Conservation (phyloP, 2,797 vertebrate genomes). For the Enteromius afrohamiltoni region DNA sequence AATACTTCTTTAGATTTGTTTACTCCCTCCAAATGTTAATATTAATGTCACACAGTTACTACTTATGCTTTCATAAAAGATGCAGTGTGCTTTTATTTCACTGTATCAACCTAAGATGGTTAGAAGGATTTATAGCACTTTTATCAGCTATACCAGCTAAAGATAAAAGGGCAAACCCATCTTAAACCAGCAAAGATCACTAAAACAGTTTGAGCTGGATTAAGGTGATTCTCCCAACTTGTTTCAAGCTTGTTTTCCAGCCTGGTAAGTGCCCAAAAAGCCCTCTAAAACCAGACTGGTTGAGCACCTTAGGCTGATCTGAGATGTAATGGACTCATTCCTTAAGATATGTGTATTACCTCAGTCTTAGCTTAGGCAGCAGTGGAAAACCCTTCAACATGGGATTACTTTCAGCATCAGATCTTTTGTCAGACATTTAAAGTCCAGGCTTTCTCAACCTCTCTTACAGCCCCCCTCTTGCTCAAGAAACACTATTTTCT, state of each 20-base stretch:
- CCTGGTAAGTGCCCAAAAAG: not conserved
- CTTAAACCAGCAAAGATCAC: not conserved
- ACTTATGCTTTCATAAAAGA: not conserved
- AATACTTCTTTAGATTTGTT: not conserved
- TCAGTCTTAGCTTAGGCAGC: slow-evolving; percentile 35
- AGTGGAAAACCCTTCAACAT: slow-evolving; percentile 47
- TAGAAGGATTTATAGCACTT: not conserved
- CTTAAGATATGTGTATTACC: slow-evolving; percentile 35
- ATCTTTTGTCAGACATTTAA: slow-evolving; percentile 55
- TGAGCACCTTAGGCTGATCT: not conserved
- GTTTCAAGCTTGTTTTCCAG: not conserved
- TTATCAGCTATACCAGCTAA: not conserved
- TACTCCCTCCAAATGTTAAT: not conserved
- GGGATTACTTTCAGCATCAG: slow-evolving; percentile 46
- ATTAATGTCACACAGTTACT: not conserved
- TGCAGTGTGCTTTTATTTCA: not conserved
- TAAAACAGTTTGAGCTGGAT: not conserved
- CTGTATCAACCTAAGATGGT: not conserved
- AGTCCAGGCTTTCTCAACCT: slow-evolving; percentile 45
- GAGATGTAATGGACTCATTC: slow-evolving; percentile 6
- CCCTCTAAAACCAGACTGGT: not conserved
- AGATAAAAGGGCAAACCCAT: too few species aligned
- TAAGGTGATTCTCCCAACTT: not conserved
- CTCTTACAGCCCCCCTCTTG: slow-evolving; percentile 45
- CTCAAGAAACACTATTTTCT: slow-evolving; percentile 62